Evolutionary conservation across 2,888 invertebrate genomes (phyloP), one percentile per base, ranked within the genome.

Genomic region (Griposia aprilina): DNA sequence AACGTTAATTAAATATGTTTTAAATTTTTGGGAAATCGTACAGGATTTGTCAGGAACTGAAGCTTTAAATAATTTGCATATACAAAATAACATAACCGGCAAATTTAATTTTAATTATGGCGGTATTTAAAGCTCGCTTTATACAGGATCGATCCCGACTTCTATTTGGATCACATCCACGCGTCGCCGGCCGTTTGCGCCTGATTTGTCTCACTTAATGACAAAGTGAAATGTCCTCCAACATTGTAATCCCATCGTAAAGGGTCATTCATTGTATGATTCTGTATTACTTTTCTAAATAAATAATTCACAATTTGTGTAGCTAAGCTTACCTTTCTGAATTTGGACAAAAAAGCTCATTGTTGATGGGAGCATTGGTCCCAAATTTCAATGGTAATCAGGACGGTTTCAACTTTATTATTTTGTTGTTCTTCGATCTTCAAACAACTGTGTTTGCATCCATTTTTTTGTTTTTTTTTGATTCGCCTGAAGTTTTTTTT

Each of bases 221-320:
- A 26, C 69, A 68, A 74, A 71, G 52, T 55, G 70, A 65, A 77
- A 75, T 48, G 66, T 73, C 26, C 69, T 69, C 50, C 30, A 62
- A 62, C 69, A 70, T 75, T 78, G 59, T 70, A 78, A 81, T 73
- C 69, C 73, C 10, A 50, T 30, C 70, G 10, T 57, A 71, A 57
- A 30, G 17, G 55, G 48, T 15, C 30, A 74, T 76, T 50, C 20
- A 41, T 71, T 78, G 36, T 74, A 50, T 72, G 45, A 55, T 68
- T 55, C 52, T 23, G 67, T 71, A 65, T 30, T 71, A 74, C 63
- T 80, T 66, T 69, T 63, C 41, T 30, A 78, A 84, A 84, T 72
- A 81, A 84, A 84, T 81, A 52, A 70, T 66, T 74, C 30, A 66
- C 78, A 66, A 84, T 84, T 84, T 84, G 66, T 84, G 55, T 63